These are phyloP conservation scores for Mobula hypostoma DNA, from an alignment of 2,113 vertebrate species.

Conservation along the genomic window DNA sequence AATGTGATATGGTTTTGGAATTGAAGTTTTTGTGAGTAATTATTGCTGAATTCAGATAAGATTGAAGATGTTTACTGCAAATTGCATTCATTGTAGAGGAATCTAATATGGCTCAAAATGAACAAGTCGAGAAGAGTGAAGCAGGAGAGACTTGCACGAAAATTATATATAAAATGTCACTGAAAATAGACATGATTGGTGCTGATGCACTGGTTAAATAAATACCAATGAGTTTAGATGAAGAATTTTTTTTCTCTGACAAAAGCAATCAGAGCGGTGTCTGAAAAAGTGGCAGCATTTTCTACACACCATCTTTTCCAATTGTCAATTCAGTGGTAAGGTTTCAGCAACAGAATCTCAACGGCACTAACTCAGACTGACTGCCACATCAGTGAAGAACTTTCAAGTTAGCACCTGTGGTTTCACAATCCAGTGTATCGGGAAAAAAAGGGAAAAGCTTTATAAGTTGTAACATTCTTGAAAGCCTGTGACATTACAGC, in stretches of 20 bases:
- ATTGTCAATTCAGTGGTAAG: background rate
- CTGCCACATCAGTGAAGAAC: background rate
- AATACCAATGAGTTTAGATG: background rate
- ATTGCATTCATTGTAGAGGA: background rate
- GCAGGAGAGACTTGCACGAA: background rate
- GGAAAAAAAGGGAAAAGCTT: background rate
- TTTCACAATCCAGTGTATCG: background rate
- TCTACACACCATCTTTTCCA: background rate
- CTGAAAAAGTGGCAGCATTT: background rate
- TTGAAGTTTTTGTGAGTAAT: background rate
- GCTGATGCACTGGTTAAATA: background rate
- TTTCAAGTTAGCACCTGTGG: constrained; percentile 9
- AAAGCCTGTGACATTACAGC: background rate
- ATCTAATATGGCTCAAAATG: background rate
- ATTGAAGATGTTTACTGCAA: constrained; percentile 7
- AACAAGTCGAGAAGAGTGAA: background rate
- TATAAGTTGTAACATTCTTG: background rate
- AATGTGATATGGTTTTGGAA: background rate
- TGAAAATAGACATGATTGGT: background rate
- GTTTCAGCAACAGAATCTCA: background rate
- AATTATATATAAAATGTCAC: background rate
- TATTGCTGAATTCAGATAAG: constrained; percentile 10
- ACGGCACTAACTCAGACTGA: background rate
- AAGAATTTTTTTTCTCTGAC: background rate
- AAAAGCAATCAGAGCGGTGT: background rate